These are phyloP conservation scores for Heteromyza rotundicornis DNA, from an alignment of 2,888 invertebrate genomes.

Conservation along the genomic window DNA sequence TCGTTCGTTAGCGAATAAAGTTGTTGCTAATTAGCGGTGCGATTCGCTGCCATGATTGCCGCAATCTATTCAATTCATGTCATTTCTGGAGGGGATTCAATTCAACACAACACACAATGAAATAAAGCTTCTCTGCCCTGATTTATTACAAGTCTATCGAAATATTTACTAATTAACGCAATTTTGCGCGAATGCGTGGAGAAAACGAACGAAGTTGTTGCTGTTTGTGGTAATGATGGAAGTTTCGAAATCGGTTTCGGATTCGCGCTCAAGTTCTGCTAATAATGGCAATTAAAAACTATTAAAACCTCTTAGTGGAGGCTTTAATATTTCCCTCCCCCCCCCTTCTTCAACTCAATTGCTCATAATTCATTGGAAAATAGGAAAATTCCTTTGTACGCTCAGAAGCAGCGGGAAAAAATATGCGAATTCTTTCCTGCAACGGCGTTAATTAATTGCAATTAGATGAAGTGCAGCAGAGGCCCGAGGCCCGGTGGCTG, in stretches of 20 bases:
- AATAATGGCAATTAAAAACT: constrained; percentile 17
- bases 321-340: too few relatives aligned
- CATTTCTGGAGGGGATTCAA: background rate
- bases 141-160: background rate
- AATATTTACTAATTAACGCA: constrained; percentile 38
- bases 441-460: constrained; percentile 44
- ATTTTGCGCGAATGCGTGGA: constrained; percentile 30
- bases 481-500: background rate
- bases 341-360: background rate
- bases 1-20: constrained; percentile 41
- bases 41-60: background rate
- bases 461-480: constrained; percentile 13
- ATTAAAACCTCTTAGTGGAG: too few relatives aligned
- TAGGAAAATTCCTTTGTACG: too few relatives aligned
- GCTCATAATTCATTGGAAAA: constrained; percentile 4
- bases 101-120: background rate
- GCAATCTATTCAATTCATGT: background rate
- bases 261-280: background rate
- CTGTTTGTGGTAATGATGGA: too few relatives aligned
- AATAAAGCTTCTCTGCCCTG: too few relatives aligned
- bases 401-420: background rate
- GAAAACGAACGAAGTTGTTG: too few relatives aligned
- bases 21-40: constrained; percentile 45
- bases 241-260: background rate
- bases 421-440: constrained; percentile 6